These are phyloP conservation scores for Lichenostomus cassidix DNA, from an alignment of 2,113 vertebrate genomes.

Conservation along the genomic window DNA sequence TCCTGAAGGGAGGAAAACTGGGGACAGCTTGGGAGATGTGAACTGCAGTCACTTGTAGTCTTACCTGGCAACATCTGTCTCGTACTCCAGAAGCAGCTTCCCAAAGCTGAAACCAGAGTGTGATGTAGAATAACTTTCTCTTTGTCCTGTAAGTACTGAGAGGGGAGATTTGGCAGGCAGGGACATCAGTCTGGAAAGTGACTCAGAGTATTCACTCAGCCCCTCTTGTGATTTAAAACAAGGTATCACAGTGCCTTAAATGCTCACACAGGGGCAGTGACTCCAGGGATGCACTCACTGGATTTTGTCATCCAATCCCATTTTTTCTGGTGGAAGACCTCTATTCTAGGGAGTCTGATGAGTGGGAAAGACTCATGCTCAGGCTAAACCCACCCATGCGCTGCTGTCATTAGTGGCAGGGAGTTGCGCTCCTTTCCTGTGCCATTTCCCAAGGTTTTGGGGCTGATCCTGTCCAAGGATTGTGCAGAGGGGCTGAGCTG, in stretches of 20 bases:
- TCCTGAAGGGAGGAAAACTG: neutral
- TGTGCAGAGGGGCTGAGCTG: neutral
- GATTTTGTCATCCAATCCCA: neutral
- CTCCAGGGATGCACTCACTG: neutral
- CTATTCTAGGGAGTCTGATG: neutral
- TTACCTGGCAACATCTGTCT: neutral
- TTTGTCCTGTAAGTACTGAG: neutral
- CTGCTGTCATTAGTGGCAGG: neutral
- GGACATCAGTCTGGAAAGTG: neutral
- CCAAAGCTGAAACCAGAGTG: neutral
- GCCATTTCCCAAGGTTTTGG: neutral
- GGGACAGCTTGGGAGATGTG: neutral
- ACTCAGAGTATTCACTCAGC: neutral
- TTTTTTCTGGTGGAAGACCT: neutral
- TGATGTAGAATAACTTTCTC: neutral
- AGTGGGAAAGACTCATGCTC: fast-evolving
- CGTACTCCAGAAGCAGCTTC: neutral
- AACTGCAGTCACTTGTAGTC: neutral
- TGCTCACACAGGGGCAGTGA: neutral
- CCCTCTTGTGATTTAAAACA: neutral
- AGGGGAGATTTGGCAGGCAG: neutral
- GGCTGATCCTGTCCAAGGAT: neutral
- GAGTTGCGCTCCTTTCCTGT: neutral
- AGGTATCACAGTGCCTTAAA: neutral
- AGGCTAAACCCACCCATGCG: fast-evolving